Base-by-base conservation (phyloP, 2,797 vertebrate genomes). In the Sebastes wilsoni region DNA sequence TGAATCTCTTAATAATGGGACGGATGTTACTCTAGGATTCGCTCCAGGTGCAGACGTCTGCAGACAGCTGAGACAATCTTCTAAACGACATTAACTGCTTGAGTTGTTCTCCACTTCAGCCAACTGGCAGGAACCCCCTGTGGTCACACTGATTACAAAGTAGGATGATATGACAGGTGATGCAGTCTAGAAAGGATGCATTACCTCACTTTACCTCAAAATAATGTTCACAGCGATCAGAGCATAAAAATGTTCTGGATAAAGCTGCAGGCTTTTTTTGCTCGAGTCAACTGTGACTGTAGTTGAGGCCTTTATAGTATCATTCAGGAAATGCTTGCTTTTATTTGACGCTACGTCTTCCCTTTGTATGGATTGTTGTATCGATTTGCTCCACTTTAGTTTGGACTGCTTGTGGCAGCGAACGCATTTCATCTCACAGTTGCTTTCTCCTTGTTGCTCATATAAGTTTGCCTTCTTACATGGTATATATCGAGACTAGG, bases 71-170 rank as follows among this genome's bases (percentile, higher is more conserved):
- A 64, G 76, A 75, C 61, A 16, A 3, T 71, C 73, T 80, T 80
- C 55, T 36, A 77, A 79, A 76, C 67, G 66, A 56, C 34, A 79
- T 72, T 75, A 81, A 77, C 76, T 65, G 66, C 77, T 65, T 77
- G 12, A 77, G 54, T 38, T 80, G 66, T 66, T 70, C 30, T 54
- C 28, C 14, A 34, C 14, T 23, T 78, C 12, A 25, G 55, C 25
- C 72, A 81, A 12, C 62, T 77, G 75, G 46, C 56, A 49, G 23
- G 7, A 22, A 34, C 13, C 23, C 2, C 74, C 61, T 68, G 66
- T 66, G 36, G 67, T 78, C 70, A 60, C 66, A 68, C n/a, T 85
- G 62, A 84, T 87, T 80, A 80, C 76, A 86, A 76, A 18, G 79
- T 83, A 25, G 66, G 46, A 70, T 55, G 76, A 79, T 58, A 75